phyloP scores from a whole-genome alignment of 1,140 invertebrate genomes.

The Gonatopus flavifemur region DNA sequence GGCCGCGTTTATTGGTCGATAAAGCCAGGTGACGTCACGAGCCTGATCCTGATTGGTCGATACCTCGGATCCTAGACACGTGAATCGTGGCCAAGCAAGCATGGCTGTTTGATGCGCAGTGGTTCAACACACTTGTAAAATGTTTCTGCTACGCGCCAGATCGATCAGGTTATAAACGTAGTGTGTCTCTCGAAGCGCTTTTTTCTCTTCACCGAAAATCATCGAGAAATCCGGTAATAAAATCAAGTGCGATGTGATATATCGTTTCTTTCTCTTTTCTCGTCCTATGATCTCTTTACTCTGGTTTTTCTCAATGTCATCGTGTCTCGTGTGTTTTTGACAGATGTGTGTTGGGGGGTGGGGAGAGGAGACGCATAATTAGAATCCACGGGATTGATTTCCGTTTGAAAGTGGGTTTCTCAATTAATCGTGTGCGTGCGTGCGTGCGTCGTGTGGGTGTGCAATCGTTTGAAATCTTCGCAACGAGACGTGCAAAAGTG shows the following conservation, averaged over 20 bases:
- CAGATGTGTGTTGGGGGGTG: no score
- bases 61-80: constrained; percentile 52
- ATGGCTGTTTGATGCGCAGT: constrained; percentile 59
- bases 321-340: background rate
- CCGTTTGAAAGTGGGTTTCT: no score
- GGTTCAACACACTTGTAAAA: constrained; percentile 55
- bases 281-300: no score
- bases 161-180: constrained; percentile 54
- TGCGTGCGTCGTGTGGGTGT: no score
- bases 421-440: no score
- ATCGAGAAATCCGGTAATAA: no score
- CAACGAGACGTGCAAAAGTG: no score
- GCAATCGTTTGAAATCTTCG: no score
- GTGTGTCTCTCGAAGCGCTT: constrained; percentile 23
- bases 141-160: constrained; percentile 56
- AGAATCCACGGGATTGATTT: constrained; percentile 29
- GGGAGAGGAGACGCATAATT: no score
- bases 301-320: no score
- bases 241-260: no score
- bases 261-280: no score
- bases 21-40: constrained; percentile 54
- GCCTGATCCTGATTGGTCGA: constrained; percentile 40
- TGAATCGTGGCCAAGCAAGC: constrained; percentile 57
- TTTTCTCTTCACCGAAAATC: constrained; percentile 7
- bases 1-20: constrained; percentile 57